A percentile compares a stretch with the other conserved stretches of the same genome.
Evolutionary conservation across 2,113 vertebrate genomes (phyloP).

Genomic region (Uropsilus gracilis): DNA sequence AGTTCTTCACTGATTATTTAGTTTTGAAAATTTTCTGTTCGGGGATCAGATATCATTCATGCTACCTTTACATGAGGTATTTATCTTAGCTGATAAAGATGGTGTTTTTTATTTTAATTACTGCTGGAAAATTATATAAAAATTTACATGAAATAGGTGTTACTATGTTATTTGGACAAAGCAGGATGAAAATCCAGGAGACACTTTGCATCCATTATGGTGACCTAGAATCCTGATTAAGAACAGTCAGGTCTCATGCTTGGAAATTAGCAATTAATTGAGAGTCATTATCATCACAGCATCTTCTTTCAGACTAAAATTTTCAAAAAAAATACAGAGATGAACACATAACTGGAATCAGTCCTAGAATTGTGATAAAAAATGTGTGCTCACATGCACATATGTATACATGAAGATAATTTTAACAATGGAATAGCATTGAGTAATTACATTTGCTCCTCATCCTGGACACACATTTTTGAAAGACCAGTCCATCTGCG

Average conservation of each 20-base stretch:
- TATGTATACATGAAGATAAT: neutral
- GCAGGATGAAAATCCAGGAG: neutral
- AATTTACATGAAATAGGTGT: neutral
- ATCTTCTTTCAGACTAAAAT: neutral
- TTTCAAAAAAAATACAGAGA: neutral
- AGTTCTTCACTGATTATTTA: neutral
- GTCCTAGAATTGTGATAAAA: neutral
- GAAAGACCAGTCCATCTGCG: neutral
- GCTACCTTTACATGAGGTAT: too few species aligned
- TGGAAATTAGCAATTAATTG: neutral
- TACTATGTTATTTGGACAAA: neutral
- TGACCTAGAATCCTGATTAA: neutral
- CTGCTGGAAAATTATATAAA: neutral
- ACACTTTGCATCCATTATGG: neutral
- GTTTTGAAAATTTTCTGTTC: neutral
- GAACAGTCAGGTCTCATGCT: neutral
- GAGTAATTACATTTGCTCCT: neutral
- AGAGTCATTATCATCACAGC: neutral
- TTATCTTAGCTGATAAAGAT: neutral
- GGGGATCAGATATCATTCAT: neutral
- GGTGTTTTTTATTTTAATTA: neutral
- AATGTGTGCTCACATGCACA: neutral
- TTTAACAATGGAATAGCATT: neutral
- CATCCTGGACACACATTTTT: neutral
- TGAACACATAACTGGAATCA: neutral